A percentile compares a stretch with the other conserved stretches of the same genome.
phyloP scores from a whole-genome alignment of 2,797 vertebrate species.

The Alectoris magna region DNA sequence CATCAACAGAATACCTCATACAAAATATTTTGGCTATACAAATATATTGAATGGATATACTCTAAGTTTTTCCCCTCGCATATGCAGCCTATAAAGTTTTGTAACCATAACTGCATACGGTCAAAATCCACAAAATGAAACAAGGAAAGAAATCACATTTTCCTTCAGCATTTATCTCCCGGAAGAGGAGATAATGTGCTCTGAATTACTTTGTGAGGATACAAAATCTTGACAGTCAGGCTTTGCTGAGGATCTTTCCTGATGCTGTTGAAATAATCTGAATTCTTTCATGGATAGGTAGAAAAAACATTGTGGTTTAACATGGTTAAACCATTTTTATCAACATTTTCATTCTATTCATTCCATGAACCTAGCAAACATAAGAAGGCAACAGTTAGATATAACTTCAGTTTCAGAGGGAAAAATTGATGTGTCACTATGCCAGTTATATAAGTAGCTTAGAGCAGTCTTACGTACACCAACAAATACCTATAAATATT shows the following conservation, averaged over 20 bases:
- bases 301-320: neutral
- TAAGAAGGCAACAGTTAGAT: neutral
- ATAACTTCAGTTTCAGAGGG: accelerated
- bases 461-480: neutral
- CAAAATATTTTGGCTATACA: neutral
- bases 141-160: neutral
- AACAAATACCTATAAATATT: neutral
- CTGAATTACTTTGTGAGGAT: neutral
- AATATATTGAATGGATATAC: neutral
- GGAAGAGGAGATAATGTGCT: neutral
- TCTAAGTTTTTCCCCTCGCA: neutral
- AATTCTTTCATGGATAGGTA: neutral
- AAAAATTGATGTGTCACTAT: neutral
- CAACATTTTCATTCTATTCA: neutral
- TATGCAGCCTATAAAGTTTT: neutral
- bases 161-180: neutral
- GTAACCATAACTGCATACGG: neutral
- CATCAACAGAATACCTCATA: neutral
- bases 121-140: neutral
- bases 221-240: neutral
- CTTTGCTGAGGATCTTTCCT: neutral
- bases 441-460: neutral
- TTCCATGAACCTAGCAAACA: neutral
- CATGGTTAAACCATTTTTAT: neutral
- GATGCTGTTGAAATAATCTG: neutral